A percentile compares a stretch with the other conserved stretches of the same genome.
Evolutionary conservation across 2,797 vertebrate species (phyloP).

Genomic region (Danio aesculapii): DNA sequence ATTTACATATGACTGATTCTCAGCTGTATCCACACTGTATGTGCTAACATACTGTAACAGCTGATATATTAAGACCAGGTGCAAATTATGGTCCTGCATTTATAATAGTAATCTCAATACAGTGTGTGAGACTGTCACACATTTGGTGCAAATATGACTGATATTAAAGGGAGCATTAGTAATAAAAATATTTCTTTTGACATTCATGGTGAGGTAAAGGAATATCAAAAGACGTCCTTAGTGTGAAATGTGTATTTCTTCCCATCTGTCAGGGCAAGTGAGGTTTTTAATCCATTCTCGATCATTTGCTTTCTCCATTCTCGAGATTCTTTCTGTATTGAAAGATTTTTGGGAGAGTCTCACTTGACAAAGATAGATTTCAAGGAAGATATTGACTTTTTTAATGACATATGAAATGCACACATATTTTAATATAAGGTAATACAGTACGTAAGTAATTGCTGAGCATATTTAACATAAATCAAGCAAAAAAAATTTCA

Average conservation of each 20-base stretch:
- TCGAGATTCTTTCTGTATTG: constrained; percentile 7
- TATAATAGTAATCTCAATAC: not conserved
- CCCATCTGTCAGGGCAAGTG: constrained; percentile 23
- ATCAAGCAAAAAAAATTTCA: not conserved
- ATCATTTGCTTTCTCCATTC: not conserved
- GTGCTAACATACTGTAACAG: not conserved
- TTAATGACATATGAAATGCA: constrained; percentile 4
- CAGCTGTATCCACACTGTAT: constrained; percentile 14
- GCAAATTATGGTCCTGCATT: constrained; percentile 29
- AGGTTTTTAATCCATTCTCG: constrained; percentile 51
- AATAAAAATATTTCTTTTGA: constrained; percentile 54
- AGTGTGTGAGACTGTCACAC: not conserved
- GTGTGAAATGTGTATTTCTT: constrained; percentile 51
- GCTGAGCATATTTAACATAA: not conserved
- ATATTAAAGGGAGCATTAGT: constrained; percentile 46
- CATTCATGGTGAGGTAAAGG: constrained; percentile 54
- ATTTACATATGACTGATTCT: constrained; percentile 35
- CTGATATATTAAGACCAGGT: constrained; percentile 19
- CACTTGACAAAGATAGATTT: constrained; percentile 4
- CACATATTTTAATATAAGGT: not conserved
- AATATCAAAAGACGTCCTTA: constrained; percentile 39
- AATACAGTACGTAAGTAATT: not conserved
- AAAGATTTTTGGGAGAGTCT: constrained; percentile 1
- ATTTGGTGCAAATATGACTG: constrained; percentile 4
- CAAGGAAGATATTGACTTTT: not conserved